phyloP scores from a whole-genome alignment of 1,140 invertebrate genomes.

The Drosophila auraria region DNA sequence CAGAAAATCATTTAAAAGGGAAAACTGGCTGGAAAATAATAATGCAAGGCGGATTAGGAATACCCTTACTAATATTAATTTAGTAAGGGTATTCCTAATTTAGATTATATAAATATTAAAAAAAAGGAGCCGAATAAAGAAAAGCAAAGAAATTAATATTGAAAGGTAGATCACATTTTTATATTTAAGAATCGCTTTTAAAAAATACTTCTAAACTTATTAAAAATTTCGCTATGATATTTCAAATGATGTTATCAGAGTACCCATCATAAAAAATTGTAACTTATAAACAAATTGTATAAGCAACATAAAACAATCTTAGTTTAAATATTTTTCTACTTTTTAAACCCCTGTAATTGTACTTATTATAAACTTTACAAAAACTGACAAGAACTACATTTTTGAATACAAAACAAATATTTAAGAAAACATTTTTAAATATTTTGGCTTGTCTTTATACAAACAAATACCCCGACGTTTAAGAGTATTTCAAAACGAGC shows the following conservation, averaged over 20 bases:
- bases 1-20: slow-evolving; percentile 57
- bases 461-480: not conserved
- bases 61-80: not conserved
- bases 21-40: slow-evolving; percentile 13
- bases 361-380: no score
- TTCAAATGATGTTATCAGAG: not conserved
- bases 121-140: no score
- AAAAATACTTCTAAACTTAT: not conserved
- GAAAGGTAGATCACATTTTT: no score
- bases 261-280: no score
- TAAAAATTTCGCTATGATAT: not conserved
- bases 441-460: not conserved
- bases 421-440: not conserved
- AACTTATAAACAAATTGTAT: no score
- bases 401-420: not conserved
- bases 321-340: no score
- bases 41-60: not conserved
- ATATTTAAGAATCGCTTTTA: no score
- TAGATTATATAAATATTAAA: not conserved
- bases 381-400: no score
- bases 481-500: slow-evolving; percentile 10
- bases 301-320: no score
- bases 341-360: no score
- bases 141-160: no score
- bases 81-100: no score